phyloP scores from a whole-genome alignment of 1,140 invertebrate species.

The Pentalonia nigronervosa region DNA sequence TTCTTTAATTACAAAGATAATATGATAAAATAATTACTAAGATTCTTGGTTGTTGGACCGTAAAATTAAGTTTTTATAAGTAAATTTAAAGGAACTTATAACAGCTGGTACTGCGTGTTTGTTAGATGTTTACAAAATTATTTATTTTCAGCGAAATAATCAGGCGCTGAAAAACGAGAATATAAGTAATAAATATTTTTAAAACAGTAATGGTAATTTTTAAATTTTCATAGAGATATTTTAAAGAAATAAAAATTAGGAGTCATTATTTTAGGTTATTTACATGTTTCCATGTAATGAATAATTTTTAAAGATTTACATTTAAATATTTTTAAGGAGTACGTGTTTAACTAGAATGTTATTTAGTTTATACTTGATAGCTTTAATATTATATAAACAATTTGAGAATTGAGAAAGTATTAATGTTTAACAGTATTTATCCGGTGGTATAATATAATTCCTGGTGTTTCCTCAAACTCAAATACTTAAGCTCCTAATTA shows the following conservation, averaged over 20 bases:
- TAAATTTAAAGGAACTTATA: background rate
- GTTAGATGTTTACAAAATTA: background rate
- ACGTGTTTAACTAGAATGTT: background rate
- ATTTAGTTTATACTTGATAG: background rate
- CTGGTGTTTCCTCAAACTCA: background rate
- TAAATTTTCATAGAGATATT: background rate
- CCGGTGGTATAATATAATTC: background rate
- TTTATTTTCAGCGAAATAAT: background rate
- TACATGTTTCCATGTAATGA: background rate
- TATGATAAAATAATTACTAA: background rate
- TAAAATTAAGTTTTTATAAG: conserved; percentile 16
- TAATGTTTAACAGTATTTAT: background rate
- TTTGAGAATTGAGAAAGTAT: background rate
- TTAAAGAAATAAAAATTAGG: background rate
- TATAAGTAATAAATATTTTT: background rate
- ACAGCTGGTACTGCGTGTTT: background rate
- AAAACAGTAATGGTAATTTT: too few species aligned
- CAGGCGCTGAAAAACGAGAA: background rate
- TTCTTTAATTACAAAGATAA: background rate
- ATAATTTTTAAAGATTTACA: background rate
- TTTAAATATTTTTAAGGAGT: background rate
- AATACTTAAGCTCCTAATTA: background rate
- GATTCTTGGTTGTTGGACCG: background rate
- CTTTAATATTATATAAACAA: background rate
- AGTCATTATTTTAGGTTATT: background rate